A percentile compares a stretch with the other conserved stretches of the same genome.
Evolutionary conservation across 2,888 invertebrate genomes (phyloP).

Genomic region (Harpalus rubripes): DNA sequence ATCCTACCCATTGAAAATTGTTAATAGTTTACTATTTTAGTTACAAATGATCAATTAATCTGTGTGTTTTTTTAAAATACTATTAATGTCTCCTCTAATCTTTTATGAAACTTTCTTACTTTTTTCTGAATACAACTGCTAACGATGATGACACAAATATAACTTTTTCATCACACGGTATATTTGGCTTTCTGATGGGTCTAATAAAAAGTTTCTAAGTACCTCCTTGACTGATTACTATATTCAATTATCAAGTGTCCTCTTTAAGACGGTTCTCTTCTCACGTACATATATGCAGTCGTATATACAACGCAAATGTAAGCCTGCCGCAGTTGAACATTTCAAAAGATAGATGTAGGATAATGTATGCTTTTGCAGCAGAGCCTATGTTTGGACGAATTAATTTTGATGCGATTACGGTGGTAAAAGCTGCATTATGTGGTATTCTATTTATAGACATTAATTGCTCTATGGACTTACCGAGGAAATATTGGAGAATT

Average conservation of each 20-base stretch:
- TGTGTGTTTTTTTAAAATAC: too few relatives aligned
- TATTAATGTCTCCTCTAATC: too few relatives aligned
- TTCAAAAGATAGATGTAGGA: constrained; percentile 10
- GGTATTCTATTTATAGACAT: constrained; percentile 15
- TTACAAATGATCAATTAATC: too few relatives aligned
- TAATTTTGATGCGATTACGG: constrained; percentile 50
- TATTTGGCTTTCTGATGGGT: neutral
- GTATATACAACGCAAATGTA: neutral
- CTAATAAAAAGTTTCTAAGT: constrained; percentile 30
- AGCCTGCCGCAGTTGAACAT: neutral
- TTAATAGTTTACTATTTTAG: too few relatives aligned
- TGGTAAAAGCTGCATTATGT: constrained; percentile 16
- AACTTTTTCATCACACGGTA: constrained; percentile 9
- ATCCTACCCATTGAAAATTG: too few relatives aligned
- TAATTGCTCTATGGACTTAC: constrained; percentile 1
- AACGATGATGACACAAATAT: constrained; percentile 28
- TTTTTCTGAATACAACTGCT: neutral
- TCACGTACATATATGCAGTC: neutral
- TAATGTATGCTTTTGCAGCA: constrained; percentile 19
- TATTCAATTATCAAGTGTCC: constrained; percentile 42
- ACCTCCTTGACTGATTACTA: constrained; percentile 34
- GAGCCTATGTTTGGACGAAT: constrained; percentile 46
- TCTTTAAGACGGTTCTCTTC: neutral
- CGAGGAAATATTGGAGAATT: neutral
- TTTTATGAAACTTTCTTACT: neutral